Percentiles rank a stretch among this genome's conserved stretches.
Conservation (phyloP, 2,888 invertebrate species). For the Drosophila ezoana region DNA sequence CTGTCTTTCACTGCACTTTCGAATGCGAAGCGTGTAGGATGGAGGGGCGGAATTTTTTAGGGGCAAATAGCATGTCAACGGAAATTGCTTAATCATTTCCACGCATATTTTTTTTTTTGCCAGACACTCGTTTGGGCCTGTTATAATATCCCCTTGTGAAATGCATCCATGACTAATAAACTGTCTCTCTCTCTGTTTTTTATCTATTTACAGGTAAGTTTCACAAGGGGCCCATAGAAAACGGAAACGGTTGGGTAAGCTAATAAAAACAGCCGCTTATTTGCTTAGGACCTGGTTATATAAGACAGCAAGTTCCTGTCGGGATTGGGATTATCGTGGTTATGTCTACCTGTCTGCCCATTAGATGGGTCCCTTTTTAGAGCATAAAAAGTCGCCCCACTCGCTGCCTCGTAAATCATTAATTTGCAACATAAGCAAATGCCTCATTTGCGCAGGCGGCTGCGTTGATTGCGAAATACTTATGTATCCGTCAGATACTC, state of each 20-base stretch:
- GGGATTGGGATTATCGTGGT: constrained; percentile 34
- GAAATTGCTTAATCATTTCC: constrained; percentile 78
- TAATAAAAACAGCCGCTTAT: constrained; percentile 61
- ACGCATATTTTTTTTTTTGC: constrained; percentile 39
- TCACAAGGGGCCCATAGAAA: constrained; percentile 29
- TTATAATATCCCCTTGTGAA: constrained; percentile 57
- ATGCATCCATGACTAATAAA: constrained; percentile 56
- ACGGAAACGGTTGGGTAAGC: constrained; percentile 73
- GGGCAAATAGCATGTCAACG: constrained; percentile 58
- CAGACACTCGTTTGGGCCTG: constrained; percentile 7
- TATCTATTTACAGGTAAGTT: constrained; percentile 68
- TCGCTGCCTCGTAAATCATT: constrained; percentile 37
- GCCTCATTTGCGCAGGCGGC: constrained; percentile 68
- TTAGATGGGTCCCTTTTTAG: constrained; percentile 41
- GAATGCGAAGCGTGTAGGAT: neutral
- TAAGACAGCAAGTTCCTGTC: constrained; percentile 49
- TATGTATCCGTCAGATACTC: constrained; percentile 42
- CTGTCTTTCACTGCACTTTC: constrained; percentile 12
- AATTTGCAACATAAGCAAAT: constrained; percentile 44
- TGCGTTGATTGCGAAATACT: constrained; percentile 55
- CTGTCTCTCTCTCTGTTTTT: constrained; percentile 28
- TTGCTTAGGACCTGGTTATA: constrained; percentile 66
- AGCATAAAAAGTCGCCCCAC: constrained; percentile 34
- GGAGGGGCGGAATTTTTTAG: neutral
- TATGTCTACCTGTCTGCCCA: constrained; percentile 39